phyloP scores from a whole-genome alignment of 2,888 invertebrate species.

The Alsophila aescularia region DNA sequence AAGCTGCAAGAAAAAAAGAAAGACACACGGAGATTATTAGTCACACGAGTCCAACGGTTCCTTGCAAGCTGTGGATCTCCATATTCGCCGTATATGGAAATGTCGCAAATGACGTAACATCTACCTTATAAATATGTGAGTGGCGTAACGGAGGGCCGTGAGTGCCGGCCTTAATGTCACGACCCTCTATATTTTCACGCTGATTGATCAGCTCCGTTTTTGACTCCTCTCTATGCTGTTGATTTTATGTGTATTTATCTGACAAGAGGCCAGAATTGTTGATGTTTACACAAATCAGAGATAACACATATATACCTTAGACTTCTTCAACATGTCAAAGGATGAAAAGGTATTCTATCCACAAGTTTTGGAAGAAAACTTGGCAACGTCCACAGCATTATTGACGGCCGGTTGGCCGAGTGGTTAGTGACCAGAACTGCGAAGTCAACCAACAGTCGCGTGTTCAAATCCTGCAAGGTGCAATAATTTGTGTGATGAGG shows the following conservation, averaged over 20 bases:
- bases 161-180: conserved; percentile 18
- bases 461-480: too few relatives aligned
- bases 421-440: too few relatives aligned
- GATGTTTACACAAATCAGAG: too few relatives aligned
- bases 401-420: too few relatives aligned
- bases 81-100: conserved; percentile 39
- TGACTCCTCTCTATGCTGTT: background rate
- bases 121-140: conserved; percentile 29
- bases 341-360: too few relatives aligned
- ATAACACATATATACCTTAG: too few relatives aligned
- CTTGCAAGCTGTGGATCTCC: conserved; percentile 10
- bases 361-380: too few relatives aligned
- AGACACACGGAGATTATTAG: conserved; percentile 25
- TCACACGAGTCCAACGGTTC: conserved; percentile 27
- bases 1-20: conserved; percentile 21
- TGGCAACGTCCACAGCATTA: too few relatives aligned
- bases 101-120: conserved; percentile 40
- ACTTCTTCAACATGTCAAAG: too few relatives aligned
- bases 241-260: background rate
- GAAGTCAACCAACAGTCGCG: too few relatives aligned
- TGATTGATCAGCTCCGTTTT: conserved; percentile 18
- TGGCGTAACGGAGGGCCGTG: conserved; percentile 21
- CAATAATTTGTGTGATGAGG: too few relatives aligned
- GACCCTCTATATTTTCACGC: conserved; percentile 19
- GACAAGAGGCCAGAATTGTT: too few relatives aligned